Conservation (phyloP, 2,888 invertebrate genomes). For the Leptopilina syphax region DNA sequence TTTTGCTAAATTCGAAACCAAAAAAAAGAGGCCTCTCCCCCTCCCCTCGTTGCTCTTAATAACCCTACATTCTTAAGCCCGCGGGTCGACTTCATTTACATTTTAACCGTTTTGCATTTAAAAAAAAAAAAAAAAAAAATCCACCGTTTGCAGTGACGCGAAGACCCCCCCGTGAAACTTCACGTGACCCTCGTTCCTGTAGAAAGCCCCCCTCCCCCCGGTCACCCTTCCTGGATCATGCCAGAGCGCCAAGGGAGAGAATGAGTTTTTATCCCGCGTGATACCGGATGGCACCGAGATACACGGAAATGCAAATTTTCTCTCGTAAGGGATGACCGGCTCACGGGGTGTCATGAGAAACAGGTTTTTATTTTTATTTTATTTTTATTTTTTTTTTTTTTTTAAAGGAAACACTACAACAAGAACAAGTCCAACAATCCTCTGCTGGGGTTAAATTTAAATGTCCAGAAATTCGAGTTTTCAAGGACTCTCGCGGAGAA, state of each 20-base stretch:
- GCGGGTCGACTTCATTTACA: constrained; percentile 68
- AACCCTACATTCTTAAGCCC: constrained; percentile 69
- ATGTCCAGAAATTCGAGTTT: neutral
- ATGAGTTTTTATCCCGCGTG: constrained; percentile 59
- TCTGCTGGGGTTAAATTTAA: constrained; percentile 16
- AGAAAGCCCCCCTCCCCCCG: neutral
- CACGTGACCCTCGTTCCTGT: constrained; percentile 32
- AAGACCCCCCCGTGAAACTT: constrained; percentile 27
- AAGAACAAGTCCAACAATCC: constrained; percentile 21
- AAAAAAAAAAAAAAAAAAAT: constrained; percentile 51
- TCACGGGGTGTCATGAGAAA: constrained; percentile 27
- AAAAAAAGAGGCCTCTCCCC: constrained; percentile 1
- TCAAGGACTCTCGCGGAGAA: neutral
- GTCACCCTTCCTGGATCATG: constrained; percentile 33
- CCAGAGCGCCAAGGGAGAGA: constrained; percentile 50
- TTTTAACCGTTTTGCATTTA: constrained; percentile 64
- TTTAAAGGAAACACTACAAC: neutral
- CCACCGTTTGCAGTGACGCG: constrained; percentile 56
- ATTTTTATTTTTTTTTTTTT: neutral
- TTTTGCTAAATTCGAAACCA: neutral
- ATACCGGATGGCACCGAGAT: constrained; percentile 54
- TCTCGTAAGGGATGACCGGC: constrained; percentile 38
- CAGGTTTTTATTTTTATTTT: constrained; percentile 10
- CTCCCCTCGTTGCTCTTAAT: constrained; percentile 58
- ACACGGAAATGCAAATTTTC: constrained; percentile 55